These are phyloP conservation scores for Leucosticte australis DNA, from an alignment of 2,113 vertebrate species.

Conservation along the genomic window DNA sequence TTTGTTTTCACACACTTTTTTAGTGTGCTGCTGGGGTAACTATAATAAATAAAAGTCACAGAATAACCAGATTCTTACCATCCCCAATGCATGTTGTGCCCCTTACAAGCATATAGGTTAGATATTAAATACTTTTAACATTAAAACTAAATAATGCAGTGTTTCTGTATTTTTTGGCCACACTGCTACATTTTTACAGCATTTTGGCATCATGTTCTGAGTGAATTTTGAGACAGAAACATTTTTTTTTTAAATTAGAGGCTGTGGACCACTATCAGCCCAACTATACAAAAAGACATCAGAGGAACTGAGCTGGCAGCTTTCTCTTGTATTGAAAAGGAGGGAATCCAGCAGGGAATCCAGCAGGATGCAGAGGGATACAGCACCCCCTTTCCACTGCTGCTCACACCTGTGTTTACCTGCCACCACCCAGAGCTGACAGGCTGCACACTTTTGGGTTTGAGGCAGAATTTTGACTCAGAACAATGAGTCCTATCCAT, in stretches of 20 bases:
- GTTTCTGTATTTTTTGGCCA: background rate
- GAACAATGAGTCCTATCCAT: background rate
- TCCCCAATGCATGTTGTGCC: background rate
- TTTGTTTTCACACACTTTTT: background rate
- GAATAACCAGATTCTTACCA: background rate
- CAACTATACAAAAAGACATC: background rate
- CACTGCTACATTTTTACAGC: background rate
- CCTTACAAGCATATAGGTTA: background rate
- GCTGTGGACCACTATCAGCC: background rate
- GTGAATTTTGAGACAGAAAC: background rate
- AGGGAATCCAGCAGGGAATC: background rate
- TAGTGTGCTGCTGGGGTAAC: background rate
- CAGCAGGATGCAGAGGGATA: background rate
- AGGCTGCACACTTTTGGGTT: background rate
- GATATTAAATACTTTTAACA: background rate
- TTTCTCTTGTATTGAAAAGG: background rate
- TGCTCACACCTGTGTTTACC: background rate
- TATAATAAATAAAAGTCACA: background rate
- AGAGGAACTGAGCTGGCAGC: background rate
- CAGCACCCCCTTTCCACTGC: background rate
- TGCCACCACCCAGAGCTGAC: background rate
- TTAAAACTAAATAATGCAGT: background rate
- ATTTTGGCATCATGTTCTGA: background rate
- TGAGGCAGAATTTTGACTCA: background rate
- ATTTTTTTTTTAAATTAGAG: background rate